These are phyloP conservation scores for Hecatera dysodea DNA, from an alignment of 2,888 invertebrate species.

Conservation along the genomic window DNA sequence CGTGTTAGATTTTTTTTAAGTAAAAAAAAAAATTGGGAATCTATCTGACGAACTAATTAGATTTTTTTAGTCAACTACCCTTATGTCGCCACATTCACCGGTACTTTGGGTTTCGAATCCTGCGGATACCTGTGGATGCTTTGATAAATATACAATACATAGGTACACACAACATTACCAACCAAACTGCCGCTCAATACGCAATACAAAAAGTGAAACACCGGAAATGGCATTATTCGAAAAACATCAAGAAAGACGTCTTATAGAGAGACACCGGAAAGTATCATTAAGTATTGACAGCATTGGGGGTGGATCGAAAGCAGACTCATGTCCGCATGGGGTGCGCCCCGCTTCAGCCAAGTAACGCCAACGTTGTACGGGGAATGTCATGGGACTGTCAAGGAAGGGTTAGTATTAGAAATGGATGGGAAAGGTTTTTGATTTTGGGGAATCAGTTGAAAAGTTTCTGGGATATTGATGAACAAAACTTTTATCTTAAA, in stretches of 20 bases:
- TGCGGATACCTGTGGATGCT: too few relatives aligned
- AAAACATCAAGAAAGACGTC: slow-evolving; percentile 62
- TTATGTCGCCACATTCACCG: too few relatives aligned
- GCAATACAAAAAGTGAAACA: slow-evolving; percentile 27
- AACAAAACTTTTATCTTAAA: not conserved
- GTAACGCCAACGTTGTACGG: slow-evolving; percentile 50
- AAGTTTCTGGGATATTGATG: not conserved
- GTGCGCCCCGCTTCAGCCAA: slow-evolving; percentile 47
- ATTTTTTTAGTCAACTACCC: too few relatives aligned
- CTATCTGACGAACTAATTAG: too few relatives aligned
- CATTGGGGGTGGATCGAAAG: slow-evolving; percentile 68
- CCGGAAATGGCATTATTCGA: slow-evolving; percentile 63
- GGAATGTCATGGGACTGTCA: slow-evolving; percentile 34
- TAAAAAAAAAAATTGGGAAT: too few relatives aligned
- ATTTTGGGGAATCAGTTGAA: not conserved
- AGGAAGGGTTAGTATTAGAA: slow-evolving; percentile 27
- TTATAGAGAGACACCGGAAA: slow-evolving; percentile 68
- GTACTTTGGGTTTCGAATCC: too few relatives aligned
- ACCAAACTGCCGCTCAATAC: slow-evolving; percentile 28
- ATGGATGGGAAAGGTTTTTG: slow-evolving; percentile 9
- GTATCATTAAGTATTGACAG: slow-evolving; percentile 78
- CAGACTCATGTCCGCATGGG: slow-evolving; percentile 76
- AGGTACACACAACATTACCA: not conserved
- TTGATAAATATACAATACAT: too few relatives aligned
- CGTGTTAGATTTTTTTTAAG: too few relatives aligned